Conservation (phyloP, 2,797 vertebrate genomes). For the Petrocephalus sullivani region DNA sequence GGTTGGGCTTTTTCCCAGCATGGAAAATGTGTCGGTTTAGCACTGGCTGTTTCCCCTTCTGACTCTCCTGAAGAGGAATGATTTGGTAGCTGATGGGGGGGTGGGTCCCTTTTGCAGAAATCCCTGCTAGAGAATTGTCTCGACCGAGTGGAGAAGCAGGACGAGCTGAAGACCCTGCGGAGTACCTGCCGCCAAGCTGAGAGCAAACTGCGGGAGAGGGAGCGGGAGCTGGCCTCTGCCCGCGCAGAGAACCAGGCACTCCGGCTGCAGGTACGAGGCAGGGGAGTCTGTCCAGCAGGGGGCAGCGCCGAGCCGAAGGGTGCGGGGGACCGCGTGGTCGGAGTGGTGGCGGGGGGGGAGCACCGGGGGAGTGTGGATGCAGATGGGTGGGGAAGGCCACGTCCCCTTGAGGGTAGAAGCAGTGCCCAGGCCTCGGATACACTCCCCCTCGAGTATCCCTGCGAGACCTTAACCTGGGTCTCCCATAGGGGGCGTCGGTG, state of each 20-base stretch:
- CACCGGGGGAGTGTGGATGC: not conserved
- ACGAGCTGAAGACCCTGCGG: slow-evolving; percentile 71
- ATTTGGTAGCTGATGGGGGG: not conserved
- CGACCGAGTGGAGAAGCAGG: slow-evolving; percentile 68
- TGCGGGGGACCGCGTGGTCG: not conserved
- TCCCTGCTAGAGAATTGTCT: slow-evolving; percentile 82
- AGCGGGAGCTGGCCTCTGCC: slow-evolving; percentile 70
- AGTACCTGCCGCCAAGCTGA: slow-evolving; percentile 71
- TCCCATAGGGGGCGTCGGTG: not conserved
- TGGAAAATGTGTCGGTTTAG: not conserved
- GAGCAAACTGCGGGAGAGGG: slow-evolving; percentile 74
- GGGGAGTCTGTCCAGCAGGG: not conserved
- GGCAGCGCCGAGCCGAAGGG: not conserved
- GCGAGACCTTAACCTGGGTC: not conserved
- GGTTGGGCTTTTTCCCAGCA: not conserved
- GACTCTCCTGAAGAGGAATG: not conserved
- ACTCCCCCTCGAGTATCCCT: not conserved
- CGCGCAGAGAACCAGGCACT: slow-evolving; percentile 80
- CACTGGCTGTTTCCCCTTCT: not conserved
- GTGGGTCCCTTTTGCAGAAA: slow-evolving; percentile 64
- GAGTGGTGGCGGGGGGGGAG: not conserved
- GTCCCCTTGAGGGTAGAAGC: not conserved
- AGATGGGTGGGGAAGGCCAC: not conserved
- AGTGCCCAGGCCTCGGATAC: not conserved
- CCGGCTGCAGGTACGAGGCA: slow-evolving; percentile 72